A percentile compares a stretch with the other conserved stretches of the same genome.
phyloP scores from a whole-genome alignment of 2,888 invertebrate genomes.

The Ptychoptera contaminata region DNA sequence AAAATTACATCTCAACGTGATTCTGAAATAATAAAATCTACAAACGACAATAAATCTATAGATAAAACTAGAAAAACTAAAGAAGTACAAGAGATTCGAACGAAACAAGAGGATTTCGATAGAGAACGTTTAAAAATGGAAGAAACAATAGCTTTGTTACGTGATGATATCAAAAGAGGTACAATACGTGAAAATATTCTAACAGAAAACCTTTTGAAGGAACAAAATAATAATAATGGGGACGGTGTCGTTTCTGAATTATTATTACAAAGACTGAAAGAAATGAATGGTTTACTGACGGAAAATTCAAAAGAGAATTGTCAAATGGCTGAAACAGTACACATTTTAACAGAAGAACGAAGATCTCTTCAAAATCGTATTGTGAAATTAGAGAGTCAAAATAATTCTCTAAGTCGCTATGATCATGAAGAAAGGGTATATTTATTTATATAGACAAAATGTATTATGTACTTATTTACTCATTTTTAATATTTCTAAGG shows the following conservation, averaged over 20 bases:
- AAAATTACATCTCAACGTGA: conserved; percentile 22
- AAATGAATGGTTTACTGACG: conserved; percentile 33
- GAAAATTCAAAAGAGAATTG: conserved; percentile 37
- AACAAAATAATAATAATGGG: conserved; percentile 12
- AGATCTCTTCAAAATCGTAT: conserved; percentile 32
- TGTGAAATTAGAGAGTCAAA: conserved; percentile 26
- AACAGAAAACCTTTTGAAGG: conserved; percentile 24
- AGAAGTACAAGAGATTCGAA: conserved; percentile 26
- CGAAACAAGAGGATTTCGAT: conserved; percentile 19
- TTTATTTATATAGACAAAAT: conserved; percentile 4
- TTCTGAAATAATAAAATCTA: no score
- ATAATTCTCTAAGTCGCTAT: conserved; percentile 16
- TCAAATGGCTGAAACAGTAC: conserved; percentile 32
- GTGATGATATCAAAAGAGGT: conserved; percentile 26
- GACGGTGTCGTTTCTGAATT: conserved; percentile 26
- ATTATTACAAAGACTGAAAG: conserved; percentile 32
- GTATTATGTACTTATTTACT: no score
- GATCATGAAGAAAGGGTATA: conserved; percentile 14
- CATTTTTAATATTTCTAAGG: conserved; percentile 13
- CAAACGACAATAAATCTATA: no score
- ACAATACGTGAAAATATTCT: conserved; percentile 26
- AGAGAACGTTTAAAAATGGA: conserved; percentile 19
- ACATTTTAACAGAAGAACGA: conserved; percentile 32
- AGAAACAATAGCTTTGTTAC: conserved; percentile 21
- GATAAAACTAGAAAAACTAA: no score